These are phyloP conservation scores for Cryptotis parvus DNA, from an alignment of 2,113 vertebrate species.

Conservation along the genomic window DNA sequence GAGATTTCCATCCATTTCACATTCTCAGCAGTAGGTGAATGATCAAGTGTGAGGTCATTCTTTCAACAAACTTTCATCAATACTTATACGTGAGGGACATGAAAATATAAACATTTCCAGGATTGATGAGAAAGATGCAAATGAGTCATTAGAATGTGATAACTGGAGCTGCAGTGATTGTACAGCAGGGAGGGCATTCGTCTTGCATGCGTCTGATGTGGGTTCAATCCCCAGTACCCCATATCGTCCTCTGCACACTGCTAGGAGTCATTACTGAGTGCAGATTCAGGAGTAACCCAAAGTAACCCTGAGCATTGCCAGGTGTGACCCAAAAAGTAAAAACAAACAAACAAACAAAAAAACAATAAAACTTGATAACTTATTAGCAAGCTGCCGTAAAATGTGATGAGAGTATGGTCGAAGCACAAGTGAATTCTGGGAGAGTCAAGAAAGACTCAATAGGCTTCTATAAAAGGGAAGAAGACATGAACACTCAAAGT, in stretches of 20 bases:
- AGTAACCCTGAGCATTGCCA: too few relatives aligned
- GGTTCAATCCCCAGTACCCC: too few relatives aligned
- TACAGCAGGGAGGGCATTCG: too few relatives aligned
- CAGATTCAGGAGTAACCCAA: too few relatives aligned
- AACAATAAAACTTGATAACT: too few relatives aligned
- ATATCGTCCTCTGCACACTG: too few relatives aligned
- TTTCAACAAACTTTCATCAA: background rate
- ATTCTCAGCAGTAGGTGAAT: background rate
- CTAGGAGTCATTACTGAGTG: too few relatives aligned
- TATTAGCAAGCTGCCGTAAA: background rate
- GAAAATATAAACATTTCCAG: background rate
- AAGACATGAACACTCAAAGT: background rate
- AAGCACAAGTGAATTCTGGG: background rate
- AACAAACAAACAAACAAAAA: too few relatives aligned
- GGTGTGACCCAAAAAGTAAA: too few relatives aligned
- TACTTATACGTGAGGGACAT: background rate
- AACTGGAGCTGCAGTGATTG: too few relatives aligned
- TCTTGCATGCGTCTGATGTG: too few relatives aligned
- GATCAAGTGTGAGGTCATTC: background rate
- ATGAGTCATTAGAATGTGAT: background rate
- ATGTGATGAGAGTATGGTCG: background rate
- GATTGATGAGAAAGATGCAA: background rate
- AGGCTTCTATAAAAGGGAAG: background rate
- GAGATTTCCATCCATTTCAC: background rate
- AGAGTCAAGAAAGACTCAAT: background rate